phyloP scores from a whole-genome alignment of 2,888 invertebrate genomes.

The Chymomyza caudatula region DNA sequence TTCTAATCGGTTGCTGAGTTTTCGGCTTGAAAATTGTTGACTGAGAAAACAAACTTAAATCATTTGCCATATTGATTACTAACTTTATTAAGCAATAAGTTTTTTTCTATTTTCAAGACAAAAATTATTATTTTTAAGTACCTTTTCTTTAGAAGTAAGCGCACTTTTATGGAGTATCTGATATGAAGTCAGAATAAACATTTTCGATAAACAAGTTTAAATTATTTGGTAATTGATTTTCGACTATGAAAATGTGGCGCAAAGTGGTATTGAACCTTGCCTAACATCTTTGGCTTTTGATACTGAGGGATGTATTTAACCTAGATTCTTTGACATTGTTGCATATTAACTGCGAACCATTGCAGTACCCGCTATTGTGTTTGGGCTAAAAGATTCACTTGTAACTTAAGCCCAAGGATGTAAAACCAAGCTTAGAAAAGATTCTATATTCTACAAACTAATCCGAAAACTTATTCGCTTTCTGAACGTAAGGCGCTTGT shows the following conservation, averaged over 20 bases:
- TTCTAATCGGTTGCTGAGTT: constrained; percentile 32
- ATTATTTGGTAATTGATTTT: neutral
- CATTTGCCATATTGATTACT: constrained; percentile 63
- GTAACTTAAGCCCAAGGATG: no score
- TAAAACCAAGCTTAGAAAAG: no score
- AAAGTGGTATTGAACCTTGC: neutral
- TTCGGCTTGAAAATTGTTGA: constrained; percentile 39
- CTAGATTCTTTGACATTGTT: no score
- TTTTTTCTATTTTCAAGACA: constrained; percentile 34
- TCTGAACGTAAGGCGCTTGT: no score
- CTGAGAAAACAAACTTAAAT: constrained; percentile 32
- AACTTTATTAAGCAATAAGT: constrained; percentile 40
- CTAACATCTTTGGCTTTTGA: no score
- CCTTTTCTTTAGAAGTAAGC: constrained; percentile 48
- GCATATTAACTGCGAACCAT: no score
- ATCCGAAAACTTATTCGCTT: no score
- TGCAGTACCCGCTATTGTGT: no score
- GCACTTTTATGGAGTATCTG: constrained; percentile 44
- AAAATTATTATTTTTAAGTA: constrained; percentile 23
- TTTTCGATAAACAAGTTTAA: constrained; percentile 34
- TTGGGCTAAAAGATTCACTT: no score
- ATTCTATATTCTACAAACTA: no score
- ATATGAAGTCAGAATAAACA: constrained; percentile 63
- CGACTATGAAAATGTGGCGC: neutral
- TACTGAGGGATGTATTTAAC: no score